A percentile compares a stretch with the other conserved stretches of the same genome.
Conservation (phyloP, 2,113 vertebrate genomes). For the Hassar affinis region DNA sequence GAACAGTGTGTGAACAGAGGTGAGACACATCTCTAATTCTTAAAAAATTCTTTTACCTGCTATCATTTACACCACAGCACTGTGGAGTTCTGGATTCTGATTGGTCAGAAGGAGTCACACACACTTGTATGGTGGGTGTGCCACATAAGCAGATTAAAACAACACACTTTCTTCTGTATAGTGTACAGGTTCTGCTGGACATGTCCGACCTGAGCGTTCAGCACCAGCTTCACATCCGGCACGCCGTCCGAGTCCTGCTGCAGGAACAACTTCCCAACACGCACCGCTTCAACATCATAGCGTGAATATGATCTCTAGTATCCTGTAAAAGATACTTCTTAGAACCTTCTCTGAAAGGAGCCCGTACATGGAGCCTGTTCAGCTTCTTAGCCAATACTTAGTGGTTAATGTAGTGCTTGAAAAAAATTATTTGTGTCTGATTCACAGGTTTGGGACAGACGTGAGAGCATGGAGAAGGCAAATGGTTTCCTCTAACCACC, state of each 20-base stretch:
- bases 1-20: conserved; percentile 80
- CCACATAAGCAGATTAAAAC: not conserved
- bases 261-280: conserved; percentile 78
- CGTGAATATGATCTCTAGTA: conserved; percentile 58
- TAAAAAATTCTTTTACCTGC: not conserved
- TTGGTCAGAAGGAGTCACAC: not conserved
- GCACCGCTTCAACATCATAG: conserved; percentile 73
- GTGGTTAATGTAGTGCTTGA: not conserved
- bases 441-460: conserved; percentile 73
- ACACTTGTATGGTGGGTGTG: not conserved
- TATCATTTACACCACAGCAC: not conserved
- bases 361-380: not conserved
- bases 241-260: conserved; percentile 73
- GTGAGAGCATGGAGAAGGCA: conserved; percentile 69
- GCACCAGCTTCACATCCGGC: conserved; percentile 75
- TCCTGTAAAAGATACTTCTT: not conserved
- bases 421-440: not conserved
- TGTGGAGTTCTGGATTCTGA: not conserved
- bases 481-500: conserved; percentile 63
- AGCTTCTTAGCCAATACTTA: not conserved
- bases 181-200: conserved; percentile 79
- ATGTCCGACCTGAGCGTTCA: conserved; percentile 66
- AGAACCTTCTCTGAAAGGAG: not conserved
- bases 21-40: conserved; percentile 44
- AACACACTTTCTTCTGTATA: conserved; percentile 50